Percentiles rank a stretch among this genome's conserved stretches.
Evolutionary conservation across 2,797 vertebrate species (phyloP).

Genomic region (Serranus cabrilla): DNA sequence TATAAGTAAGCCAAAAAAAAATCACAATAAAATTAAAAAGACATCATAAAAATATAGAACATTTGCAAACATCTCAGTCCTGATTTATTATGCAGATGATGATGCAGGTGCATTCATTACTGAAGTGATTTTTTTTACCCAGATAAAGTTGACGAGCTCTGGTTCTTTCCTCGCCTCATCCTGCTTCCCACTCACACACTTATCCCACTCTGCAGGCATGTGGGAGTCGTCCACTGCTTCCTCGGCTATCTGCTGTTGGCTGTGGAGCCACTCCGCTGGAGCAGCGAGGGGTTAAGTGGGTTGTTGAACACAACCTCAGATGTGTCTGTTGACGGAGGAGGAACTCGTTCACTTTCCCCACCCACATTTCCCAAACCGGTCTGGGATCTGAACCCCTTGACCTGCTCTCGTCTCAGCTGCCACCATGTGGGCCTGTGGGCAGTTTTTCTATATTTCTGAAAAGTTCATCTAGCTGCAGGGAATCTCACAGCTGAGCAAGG

Average conservation of each 20-base stretch:
- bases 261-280: slow-evolving; percentile 37
- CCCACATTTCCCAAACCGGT: slow-evolving; percentile 39
- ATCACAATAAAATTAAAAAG: not conserved
- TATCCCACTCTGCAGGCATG: slow-evolving; percentile 7
- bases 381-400: slow-evolving; percentile 27
- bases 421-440: not conserved
- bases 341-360: slow-evolving; percentile 18
- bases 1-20: not conserved
- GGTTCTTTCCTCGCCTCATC: not conserved
- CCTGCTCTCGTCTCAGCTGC: slow-evolving; percentile 19
- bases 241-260: slow-evolving; percentile 47
- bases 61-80: too few species aligned
- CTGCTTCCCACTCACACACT: slow-evolving; percentile 10
- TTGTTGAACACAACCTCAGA: slow-evolving; percentile 56
- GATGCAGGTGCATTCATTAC: not conserved
- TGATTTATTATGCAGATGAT: not conserved
- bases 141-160: slow-evolving; percentile 10
- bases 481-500: slow-evolving; percentile 15
- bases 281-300: slow-evolving; percentile 65
- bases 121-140: not conserved
- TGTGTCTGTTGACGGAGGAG: slow-evolving; percentile 45
- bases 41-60: too few species aligned
- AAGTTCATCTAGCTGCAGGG: slow-evolving; percentile 16
- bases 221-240: slow-evolving; percentile 39
- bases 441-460: slow-evolving; percentile 1